Evolutionary conservation across 2,113 vertebrate genomes (phyloP), one percentile per base, ranked within the genome.

Genomic region (Serranochromis macrocephalus): DNA sequence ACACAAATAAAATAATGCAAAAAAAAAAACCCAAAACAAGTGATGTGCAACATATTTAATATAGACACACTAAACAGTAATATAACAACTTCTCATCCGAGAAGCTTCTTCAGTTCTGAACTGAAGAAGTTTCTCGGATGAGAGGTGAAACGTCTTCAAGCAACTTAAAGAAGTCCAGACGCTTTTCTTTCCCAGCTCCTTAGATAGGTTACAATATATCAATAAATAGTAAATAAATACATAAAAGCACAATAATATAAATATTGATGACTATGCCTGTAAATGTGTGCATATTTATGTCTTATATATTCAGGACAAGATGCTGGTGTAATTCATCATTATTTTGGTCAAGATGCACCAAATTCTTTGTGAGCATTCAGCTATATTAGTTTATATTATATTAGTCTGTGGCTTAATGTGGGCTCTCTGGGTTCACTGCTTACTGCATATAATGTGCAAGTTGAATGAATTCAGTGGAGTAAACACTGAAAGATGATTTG

Each of bases 11-110:
- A 73, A 75, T 19, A 11, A 75, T 75, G 14, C 40, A 47, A 45
- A 29, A 71, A 29, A 0, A 0, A 21, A 21, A 21, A 21, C 1
- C 3, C 54, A 29, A 26, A 26, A 31, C 16, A 7, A 26, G 40
- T 73, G 61, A 73, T 73, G 68, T 73, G 13, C 42, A 75, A 7
- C 16, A 19, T 75, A 47, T 49, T 26, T 75, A 75, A 26, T 12
- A 49, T 31, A 78, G 8, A 31, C 71, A 31, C 42, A 49, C 68
- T 29, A 73, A 73, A 47, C 40, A 7, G 38, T 45, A 73, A 26
- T 26, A 45, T 26, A 45, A 45, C 68, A 73, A 63, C 58, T 4
- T 63, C 58, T 63, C 29, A 11, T 63, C 29, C 5, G 5, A 63
- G 6, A 55, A 55, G 21, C 21, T 55, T 24, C 53, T 7, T 12